Base-by-base conservation (phyloP, 1,140 invertebrate genomes). In the Drosophila lacteicornis region DNA sequence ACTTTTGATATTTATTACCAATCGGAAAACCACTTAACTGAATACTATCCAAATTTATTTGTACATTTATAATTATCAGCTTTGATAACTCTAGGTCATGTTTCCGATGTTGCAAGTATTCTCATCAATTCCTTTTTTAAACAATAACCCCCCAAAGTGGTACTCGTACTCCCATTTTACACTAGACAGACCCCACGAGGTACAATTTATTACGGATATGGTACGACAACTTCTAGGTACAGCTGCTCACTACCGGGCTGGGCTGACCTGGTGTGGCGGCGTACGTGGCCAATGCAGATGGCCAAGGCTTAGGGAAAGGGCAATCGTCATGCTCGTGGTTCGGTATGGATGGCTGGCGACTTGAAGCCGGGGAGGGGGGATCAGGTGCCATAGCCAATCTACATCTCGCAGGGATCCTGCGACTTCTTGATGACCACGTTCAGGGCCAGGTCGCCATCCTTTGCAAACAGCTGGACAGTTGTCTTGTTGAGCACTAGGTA, bases 401-500 rank as follows among this genome's bases (percentile, higher is more conserved):
- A 4, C 19, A 3, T 46, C 42, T 38, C 36, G 4, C 3, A 15
- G 38, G 7, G 2, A 5, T 74, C 61, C 13, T 62, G 19, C 4
- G 53, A 17, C 45, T 47, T 66, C 7, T 38, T 61, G 13, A 87
- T 99, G 82, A 99, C 99, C 61, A 99, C 99, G 94, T 99, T 99
- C 68, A 99, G 99, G 65, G 98, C 99, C 59, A 99, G 94, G 94
- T 99, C 99, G 11, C 98, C 99, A 94, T 99, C 99, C 92, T 99
- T 99, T 4, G 99, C 98, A 94, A 99, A 99, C 51, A 99, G 94
- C 93, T 99, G 97, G 55, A 99, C 99, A 88, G 99, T 98, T 36
- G 97, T 97, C 19, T 98, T 99, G 93, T 99, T 99, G 94, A 99
- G 99, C 25, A 99, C 98, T 50, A 99, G 95, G 93, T 99, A 99